These are phyloP conservation scores for Rhagonycha fulva DNA, from an alignment of 2,888 invertebrate genomes.

Conservation along the genomic window DNA sequence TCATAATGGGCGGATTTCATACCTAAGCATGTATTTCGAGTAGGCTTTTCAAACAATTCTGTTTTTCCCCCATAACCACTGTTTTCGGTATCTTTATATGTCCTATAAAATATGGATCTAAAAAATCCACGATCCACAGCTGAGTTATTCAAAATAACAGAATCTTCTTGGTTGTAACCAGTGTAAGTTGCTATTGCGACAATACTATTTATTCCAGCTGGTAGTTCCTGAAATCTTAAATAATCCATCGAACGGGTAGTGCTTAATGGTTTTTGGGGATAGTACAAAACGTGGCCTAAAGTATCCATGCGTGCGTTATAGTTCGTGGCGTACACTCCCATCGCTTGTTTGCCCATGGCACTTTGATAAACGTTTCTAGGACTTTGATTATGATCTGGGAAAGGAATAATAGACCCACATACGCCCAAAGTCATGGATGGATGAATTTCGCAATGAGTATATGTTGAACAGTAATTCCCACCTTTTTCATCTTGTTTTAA, in stretches of 20 bases:
- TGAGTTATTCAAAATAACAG: constrained; percentile 97
- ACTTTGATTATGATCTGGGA: too few species aligned
- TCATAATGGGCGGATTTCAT: constrained; percentile 99
- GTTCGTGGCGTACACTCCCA: too few species aligned
- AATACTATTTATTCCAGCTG: constrained; percentile 96
- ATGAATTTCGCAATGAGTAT: constrained; percentile 99
- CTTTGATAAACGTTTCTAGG: too few species aligned
- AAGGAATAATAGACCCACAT: too few species aligned
- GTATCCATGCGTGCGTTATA: too few species aligned
- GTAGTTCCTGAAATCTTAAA: constrained; percentile 88
- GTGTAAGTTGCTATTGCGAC: constrained; percentile 99
- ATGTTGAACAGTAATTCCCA: constrained; percentile 94
- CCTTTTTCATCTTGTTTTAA: constrained; percentile 88
- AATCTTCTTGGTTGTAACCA: constrained; percentile 58
- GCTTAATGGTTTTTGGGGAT: constrained; percentile 56
- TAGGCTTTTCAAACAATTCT: constrained; percentile 97
- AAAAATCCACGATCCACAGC: constrained; percentile 99
- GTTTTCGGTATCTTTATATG: constrained; percentile 94
- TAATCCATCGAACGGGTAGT: constrained; percentile 99
- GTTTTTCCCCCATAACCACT: constrained; percentile 92
- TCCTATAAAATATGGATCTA: constrained; percentile 93
- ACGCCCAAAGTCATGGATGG: too few species aligned
- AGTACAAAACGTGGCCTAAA: too few species aligned
- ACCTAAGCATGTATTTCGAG: constrained; percentile 90
- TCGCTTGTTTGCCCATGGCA: too few species aligned